A percentile compares a stretch with the other conserved stretches of the same genome.
Conservation (phyloP, 2,113 vertebrate species). For the Rhadina sibilatrix region DNA sequence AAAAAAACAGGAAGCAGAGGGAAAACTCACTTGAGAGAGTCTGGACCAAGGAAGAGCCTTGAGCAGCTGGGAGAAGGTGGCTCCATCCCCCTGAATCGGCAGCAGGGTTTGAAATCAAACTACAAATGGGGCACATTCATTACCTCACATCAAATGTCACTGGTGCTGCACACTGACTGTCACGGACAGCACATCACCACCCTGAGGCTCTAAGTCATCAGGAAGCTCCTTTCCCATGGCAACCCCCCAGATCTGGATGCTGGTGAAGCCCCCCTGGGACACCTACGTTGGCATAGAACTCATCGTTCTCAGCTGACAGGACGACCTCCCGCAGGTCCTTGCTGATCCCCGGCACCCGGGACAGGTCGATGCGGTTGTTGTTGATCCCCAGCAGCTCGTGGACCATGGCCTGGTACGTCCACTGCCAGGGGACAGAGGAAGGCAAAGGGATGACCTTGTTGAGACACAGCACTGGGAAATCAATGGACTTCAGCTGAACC, state of each 20-base stretch:
- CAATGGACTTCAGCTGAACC: background rate
- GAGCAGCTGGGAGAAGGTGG: background rate
- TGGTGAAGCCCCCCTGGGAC: rapidly evolving
- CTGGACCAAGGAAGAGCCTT: background rate
- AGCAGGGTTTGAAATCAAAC: background rate
- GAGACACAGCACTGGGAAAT: background rate
- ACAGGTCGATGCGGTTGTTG: constrained; percentile 96
- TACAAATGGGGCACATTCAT: rapidly evolving
- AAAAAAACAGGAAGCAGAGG: background rate
- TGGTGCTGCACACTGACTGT: rapidly evolving
- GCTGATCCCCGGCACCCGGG: constrained; percentile 89
- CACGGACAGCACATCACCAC: background rate
- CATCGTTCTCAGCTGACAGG: constrained; percentile 91
- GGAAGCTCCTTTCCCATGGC: rapidly evolving
- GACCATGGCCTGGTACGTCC: constrained; percentile 99
- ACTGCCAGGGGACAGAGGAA: constrained; percentile 68
- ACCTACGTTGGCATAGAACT: constrained; percentile 95
- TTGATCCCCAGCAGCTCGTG: constrained; percentile 93
- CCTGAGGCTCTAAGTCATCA: background rate
- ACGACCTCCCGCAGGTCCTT: constrained; percentile 93
- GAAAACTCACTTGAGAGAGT: background rate
- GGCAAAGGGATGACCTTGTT: background rate
- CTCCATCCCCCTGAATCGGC: background rate
- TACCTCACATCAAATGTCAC: rapidly evolving
- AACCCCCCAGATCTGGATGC: rapidly evolving